These are phyloP conservation scores for Podilymbus podiceps DNA, from an alignment of 2,113 vertebrate genomes.

Conservation along the genomic window DNA sequence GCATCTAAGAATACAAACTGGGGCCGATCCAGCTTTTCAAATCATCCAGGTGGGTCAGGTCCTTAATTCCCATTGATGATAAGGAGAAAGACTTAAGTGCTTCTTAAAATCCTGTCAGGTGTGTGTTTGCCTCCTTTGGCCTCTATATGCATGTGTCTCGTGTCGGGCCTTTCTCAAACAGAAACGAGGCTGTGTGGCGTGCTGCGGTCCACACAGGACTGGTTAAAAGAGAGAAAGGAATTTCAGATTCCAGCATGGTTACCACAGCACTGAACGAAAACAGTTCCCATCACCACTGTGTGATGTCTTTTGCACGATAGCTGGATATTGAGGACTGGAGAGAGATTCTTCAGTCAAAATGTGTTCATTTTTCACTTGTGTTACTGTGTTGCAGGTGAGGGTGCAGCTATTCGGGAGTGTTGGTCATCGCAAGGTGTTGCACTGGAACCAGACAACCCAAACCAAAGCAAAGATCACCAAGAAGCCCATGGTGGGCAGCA, in stretches of 20 bases:
- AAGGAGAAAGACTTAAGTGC: not conserved
- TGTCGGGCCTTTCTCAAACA: too few species aligned
- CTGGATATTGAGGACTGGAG: not conserved
- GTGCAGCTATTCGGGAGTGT: too few species aligned
- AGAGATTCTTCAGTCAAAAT: not conserved
- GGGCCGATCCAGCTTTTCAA: not conserved
- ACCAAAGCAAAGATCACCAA: not conserved
- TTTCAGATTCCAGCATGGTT: not conserved
- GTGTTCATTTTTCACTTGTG: not conserved
- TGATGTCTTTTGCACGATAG: not conserved
- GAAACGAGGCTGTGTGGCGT: not conserved
- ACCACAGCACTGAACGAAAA: not conserved
- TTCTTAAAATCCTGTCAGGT: not conserved
- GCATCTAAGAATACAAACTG: not conserved
- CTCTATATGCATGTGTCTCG: not conserved
- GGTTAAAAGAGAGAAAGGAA: not conserved
- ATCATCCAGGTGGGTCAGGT: not conserved
- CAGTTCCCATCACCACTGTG: not conserved
- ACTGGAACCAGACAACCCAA: not conserved
- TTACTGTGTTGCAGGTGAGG: not conserved
- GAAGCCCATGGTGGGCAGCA: not conserved
- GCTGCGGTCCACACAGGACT: fast-evolving
- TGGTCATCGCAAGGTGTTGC: not conserved
- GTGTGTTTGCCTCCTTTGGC: not conserved
- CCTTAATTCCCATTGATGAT: not conserved